Conservation (phyloP, 2,797 vertebrate genomes). For the Staurois parvus region DNA sequence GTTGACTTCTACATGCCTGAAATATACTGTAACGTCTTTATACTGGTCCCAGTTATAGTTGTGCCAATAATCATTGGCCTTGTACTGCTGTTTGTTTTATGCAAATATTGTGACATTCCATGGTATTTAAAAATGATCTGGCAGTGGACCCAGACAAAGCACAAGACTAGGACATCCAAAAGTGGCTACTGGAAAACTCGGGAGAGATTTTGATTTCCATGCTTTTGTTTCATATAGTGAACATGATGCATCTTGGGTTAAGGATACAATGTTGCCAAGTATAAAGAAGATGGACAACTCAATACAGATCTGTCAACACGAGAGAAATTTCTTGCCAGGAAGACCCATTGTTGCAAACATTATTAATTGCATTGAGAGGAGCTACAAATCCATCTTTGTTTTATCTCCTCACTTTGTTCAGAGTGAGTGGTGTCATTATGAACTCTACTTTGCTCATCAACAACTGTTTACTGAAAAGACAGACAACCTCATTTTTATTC, state of each 20-base stretch:
- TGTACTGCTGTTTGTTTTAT: conserved; percentile 69
- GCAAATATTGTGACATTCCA: conserved; percentile 78
- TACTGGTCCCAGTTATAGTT: conserved; percentile 79
- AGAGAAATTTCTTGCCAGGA: conserved; percentile 86
- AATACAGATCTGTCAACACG: conserved; percentile 82
- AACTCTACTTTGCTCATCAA: conserved; percentile 94
- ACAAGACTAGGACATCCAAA: conserved; percentile 69
- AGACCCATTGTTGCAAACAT: conserved; percentile 90
- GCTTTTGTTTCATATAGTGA: conserved; percentile 92
- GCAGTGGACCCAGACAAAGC: conserved; percentile 88
- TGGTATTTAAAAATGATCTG: conserved; percentile 89
- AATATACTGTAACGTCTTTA: conserved; percentile 77
- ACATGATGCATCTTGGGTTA: conserved; percentile 83
- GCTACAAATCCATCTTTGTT: conserved; percentile 87
- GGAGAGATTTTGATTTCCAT: conserved; percentile 76
- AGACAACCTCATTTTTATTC: conserved; percentile 83
- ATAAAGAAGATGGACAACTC: conserved; percentile 77
- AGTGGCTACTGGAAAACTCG: conserved; percentile 58
- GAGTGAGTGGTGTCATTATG: conserved; percentile 95
- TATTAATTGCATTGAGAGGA: conserved; percentile 86
- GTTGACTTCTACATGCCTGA: conserved; percentile 74
- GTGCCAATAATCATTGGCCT: conserved; percentile 71
- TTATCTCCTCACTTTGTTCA: conserved; percentile 90
- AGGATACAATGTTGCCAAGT: conserved; percentile 79
- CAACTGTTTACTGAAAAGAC: conserved; percentile 78